phyloP scores from a whole-genome alignment of 1,140 invertebrate species.

The Papilio aristodemus region DNA sequence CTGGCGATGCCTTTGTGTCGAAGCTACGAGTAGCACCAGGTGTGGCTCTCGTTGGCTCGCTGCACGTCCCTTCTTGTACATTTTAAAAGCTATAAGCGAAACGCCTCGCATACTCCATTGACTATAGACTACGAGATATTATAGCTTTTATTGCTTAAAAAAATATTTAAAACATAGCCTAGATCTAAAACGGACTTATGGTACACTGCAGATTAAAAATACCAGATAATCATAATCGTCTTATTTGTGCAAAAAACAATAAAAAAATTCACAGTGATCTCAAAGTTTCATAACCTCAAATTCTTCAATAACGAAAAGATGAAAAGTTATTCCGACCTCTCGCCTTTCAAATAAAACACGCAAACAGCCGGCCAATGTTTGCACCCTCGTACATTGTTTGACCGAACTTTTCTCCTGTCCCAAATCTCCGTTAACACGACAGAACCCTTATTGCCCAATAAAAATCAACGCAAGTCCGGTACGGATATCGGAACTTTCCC shows the following conservation, averaged over 20 bases:
- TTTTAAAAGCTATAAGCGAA: constrained; percentile 12
- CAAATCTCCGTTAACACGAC: constrained; percentile 55
- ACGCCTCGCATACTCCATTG: not conserved
- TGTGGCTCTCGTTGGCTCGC: constrained; percentile 37
- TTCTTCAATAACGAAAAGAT: constrained; percentile 36
- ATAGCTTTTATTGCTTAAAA: not conserved
- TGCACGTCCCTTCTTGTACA: constrained; percentile 27
- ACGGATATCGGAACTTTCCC: constrained; percentile 71
- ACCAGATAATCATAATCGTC: too few relatives aligned
- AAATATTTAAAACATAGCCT: not conserved
- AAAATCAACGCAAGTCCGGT: constrained; percentile 71
- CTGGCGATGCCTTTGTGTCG: constrained; percentile 46
- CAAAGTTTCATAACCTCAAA: constrained; percentile 13
- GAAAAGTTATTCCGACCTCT: constrained; percentile 47
- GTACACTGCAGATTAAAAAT: too few relatives aligned
- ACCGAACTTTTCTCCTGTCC: constrained; percentile 56
- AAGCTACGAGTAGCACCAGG: constrained; percentile 52
- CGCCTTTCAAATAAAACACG: constrained; percentile 52
- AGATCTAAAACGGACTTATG: too few relatives aligned
- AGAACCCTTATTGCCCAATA: constrained; percentile 68
- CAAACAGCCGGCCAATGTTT: constrained; percentile 45
- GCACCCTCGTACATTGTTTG: constrained; percentile 56
- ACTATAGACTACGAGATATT: constrained; percentile 1
- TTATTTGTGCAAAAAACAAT: too few relatives aligned
- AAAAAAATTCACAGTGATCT: too few relatives aligned